Evolutionary conservation across 2,888 invertebrate genomes (phyloP), one percentile per base, ranked within the genome.

Genomic region (Athalia rosae): DNA sequence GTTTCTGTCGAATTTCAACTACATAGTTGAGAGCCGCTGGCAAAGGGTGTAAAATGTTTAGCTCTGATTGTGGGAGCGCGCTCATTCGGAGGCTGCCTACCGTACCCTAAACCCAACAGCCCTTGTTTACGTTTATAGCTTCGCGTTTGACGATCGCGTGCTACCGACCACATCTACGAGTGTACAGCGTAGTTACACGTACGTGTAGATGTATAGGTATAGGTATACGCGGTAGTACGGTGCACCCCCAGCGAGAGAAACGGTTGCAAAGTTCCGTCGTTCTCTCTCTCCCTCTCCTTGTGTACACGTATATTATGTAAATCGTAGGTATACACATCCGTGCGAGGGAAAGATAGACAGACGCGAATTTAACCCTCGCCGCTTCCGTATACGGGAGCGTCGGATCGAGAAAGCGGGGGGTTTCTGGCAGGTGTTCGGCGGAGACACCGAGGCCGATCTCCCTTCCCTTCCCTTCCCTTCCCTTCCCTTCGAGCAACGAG

Each of bases 111-210:
- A 71, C 71, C 85, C 85, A 88, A 88, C 86, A 85, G 85, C 86
- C 88, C 89, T 89, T 88, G 88, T 89, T 89, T 89, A 88, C 86
- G 87, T 88, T 89, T 88, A 89, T 86, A 83, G 86, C 86, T 86
- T 84, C 83, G 84, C 86, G 85, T 86, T 88, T 87, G 87, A 87
- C 85, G 87, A 88, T 86, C 87, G 85, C 86, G 85, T 86, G 87
- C 80, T 81, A 80, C 81, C 79, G 79, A 80, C 81, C 78, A 79
- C 78, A 79, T 78, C 78, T 66, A 41, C 59, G 15, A 66, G 59
- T 77, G 56, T 56, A 56, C 3, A 13, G 50, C 11, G 50, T 15
- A 50, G 41, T 67, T 50, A n/a, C 41, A 11, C n/a, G 28, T 67
- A 48, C 41, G 28, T 15, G 48, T 64, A 28, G 64, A 47, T 47